phyloP scores from a whole-genome alignment of 2,113 vertebrate genomes.

The Ageneiosus marmoratus region DNA sequence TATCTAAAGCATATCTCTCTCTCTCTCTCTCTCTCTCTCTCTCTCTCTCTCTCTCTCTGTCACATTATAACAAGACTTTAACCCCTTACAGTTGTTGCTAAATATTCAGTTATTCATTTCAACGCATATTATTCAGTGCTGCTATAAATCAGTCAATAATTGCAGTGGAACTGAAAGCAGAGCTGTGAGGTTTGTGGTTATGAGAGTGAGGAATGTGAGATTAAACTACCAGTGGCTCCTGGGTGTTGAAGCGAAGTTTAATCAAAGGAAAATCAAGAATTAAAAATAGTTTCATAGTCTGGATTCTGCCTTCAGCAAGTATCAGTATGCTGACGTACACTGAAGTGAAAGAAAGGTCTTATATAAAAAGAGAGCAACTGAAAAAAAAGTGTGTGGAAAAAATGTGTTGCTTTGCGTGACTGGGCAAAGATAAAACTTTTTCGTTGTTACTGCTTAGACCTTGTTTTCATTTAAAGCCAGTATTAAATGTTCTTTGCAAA shows the following conservation, averaged over 20 bases:
- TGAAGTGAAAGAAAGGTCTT: background rate
- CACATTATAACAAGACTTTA: background rate
- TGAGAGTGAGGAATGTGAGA: background rate
- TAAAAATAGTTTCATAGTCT: background rate
- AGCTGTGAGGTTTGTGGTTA: background rate
- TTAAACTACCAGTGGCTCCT: background rate
- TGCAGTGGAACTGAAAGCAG: background rate
- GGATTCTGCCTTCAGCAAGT: background rate
- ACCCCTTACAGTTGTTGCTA: background rate
- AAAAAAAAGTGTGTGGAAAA: background rate
- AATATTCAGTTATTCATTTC: background rate
- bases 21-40: background rate
- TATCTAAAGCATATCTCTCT: no score
- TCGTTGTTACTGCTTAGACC: background rate
- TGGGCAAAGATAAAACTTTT: background rate
- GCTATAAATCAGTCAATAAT: background rate
- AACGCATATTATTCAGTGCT: background rate
- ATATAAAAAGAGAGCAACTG: background rate
- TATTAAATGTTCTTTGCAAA: background rate
- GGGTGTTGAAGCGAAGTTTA: background rate
- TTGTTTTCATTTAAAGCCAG: background rate
- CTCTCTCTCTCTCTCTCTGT: background rate
- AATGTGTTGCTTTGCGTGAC: background rate
- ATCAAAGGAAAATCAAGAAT: constrained; percentile 12
- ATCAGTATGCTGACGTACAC: background rate